These are phyloP conservation scores for Malurus alboscapulatus DNA, from an alignment of 2,113 vertebrate species.

Conservation along the genomic window DNA sequence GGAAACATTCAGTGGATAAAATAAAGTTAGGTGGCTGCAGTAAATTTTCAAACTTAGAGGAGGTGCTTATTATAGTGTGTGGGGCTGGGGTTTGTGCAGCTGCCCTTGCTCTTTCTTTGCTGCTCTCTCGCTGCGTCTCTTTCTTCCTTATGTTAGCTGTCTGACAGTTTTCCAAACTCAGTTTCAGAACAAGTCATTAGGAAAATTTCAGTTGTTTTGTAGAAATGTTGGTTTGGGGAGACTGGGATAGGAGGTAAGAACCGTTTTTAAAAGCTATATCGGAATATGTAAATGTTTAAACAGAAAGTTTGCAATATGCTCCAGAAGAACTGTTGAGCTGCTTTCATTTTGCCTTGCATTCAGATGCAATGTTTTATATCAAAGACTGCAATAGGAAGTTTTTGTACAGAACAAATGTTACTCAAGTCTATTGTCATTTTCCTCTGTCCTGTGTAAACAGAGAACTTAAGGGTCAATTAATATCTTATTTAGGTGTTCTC, in stretches of 20 bases:
- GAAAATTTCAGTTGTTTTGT: background rate
- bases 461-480: background rate
- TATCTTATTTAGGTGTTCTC: background rate
- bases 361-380: background rate
- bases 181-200: background rate
- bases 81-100: background rate
- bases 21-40: background rate
- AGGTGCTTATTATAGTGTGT: background rate
- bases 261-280: background rate
- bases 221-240: background rate
- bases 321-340: background rate
- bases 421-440: background rate
- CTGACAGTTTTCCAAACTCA: background rate
- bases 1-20: background rate
- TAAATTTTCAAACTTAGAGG: background rate
- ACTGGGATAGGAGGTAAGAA: background rate
- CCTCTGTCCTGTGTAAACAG: background rate
- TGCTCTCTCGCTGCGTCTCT: background rate
- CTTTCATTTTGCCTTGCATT: background rate
- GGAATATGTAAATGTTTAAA: background rate
- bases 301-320: background rate
- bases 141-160: background rate
- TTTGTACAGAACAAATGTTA: background rate
- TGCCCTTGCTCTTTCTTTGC: background rate
- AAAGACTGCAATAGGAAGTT: background rate